Conservation (phyloP, 2,888 invertebrate genomes). For the Chrysina gloriosa region DNA sequence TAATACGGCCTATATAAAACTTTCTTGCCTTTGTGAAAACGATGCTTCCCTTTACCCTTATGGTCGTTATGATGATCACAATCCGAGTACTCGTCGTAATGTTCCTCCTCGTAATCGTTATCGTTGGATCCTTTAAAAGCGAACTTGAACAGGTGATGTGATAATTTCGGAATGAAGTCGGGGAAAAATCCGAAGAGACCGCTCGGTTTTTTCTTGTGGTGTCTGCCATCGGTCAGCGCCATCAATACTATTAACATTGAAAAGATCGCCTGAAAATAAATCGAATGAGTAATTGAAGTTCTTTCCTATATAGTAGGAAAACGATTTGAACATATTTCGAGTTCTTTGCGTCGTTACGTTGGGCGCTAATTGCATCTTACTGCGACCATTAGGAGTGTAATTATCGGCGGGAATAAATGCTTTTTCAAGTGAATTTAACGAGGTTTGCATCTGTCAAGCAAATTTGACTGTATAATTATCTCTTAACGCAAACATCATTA, state of each 20-base stretch:
- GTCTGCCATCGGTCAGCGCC: conserved; percentile 15
- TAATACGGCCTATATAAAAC: conserved; percentile 18
- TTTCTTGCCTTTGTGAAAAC: conserved; percentile 20
- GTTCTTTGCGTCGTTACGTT: too few species aligned
- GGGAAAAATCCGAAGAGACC: conserved; percentile 37
- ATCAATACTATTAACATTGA: conserved; percentile 23
- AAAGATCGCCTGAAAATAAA: conserved; percentile 35
- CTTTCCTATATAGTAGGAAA: too few species aligned
- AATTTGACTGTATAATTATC: too few species aligned
- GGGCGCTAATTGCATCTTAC: too few species aligned
- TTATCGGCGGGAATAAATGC: too few species aligned
- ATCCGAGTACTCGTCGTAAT: conserved; percentile 18
- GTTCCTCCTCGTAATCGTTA: conserved; percentile 24
- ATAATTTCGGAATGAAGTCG: conserved; percentile 38
- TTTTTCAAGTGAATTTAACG: too few species aligned
- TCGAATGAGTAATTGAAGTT: not conserved
- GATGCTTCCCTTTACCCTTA: conserved; percentile 27
- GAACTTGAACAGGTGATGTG: conserved; percentile 32
- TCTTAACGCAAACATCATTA: too few species aligned
- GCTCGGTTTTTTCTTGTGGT: conserved; percentile 39
- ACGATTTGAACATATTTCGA: too few species aligned
- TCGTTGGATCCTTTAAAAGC: conserved; percentile 24
- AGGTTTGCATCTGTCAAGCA: too few species aligned
- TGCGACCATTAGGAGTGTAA: too few species aligned
- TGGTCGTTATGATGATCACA: conserved; percentile 12